Conservation (phyloP, 2,797 vertebrate species). For the Sitta carolinensis region DNA sequence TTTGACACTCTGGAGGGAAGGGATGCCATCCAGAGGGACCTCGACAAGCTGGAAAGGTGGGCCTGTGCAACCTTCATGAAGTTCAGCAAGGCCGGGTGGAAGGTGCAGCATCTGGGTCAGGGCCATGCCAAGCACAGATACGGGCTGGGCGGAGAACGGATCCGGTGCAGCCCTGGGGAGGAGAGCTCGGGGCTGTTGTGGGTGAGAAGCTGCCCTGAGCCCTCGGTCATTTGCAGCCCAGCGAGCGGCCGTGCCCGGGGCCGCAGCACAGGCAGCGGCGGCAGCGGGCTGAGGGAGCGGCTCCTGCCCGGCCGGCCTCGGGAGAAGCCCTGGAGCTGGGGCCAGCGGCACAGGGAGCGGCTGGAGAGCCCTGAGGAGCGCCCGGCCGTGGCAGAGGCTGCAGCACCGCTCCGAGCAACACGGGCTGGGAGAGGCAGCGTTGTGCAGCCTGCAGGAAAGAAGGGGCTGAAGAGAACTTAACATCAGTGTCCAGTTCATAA, state of each 20-base stretch:
- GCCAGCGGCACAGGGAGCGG: background rate
- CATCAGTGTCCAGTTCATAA: background rate
- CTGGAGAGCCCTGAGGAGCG: background rate
- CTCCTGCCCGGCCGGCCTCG: no score
- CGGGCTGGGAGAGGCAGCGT: background rate
- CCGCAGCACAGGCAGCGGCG: background rate
- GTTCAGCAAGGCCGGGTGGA: background rate
- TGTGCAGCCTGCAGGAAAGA: background rate
- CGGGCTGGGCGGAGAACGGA: background rate
- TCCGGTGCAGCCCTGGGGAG: background rate
- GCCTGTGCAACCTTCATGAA: background rate
- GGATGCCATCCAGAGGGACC: background rate
- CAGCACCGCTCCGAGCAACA: background rate
- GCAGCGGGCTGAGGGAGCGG: background rate
- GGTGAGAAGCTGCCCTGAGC: background rate
- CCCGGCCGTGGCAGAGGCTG: no score
- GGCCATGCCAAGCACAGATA: background rate
- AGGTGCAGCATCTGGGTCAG: background rate
- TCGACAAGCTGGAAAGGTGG: background rate
- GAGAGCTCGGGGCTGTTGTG: background rate
- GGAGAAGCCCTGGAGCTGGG: no score
- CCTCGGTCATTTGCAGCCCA: background rate
- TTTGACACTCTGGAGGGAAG: background rate
- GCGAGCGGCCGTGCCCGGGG: background rate
- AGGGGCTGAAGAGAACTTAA: background rate